Evolutionary conservation across 2,113 vertebrate genomes (phyloP), one percentile per base, ranked within the genome.

Genomic region (Platichthys flesus): DNA sequence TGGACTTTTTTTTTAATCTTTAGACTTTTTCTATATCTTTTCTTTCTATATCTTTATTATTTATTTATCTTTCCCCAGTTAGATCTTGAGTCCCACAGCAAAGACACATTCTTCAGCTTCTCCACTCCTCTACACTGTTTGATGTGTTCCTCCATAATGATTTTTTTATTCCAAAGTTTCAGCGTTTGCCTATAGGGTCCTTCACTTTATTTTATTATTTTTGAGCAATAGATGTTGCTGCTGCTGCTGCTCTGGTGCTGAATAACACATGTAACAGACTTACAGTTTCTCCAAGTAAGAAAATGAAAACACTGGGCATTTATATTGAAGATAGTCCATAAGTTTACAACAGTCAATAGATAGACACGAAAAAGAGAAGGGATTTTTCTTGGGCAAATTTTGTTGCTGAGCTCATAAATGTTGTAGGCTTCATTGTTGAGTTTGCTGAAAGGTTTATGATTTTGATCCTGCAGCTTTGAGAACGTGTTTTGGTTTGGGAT

Each of bases 101-200:
- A 88, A 91, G 70, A 35, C 35, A 83, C 82, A 85, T 78, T 90
- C 77, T 88, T 66, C 72, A 66, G 76, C 71, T 87, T 76, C 71
- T 75, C 71, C 68, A 62, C 81, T 87, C 89, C 85, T 88, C 45
- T 45, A 51, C 65, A 68, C 64, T 77, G 79, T 92, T 90, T 90
- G 89, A 93, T 88, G 85, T 89, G 49, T 88, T 92, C 65, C 81
- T 78, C 79, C 79, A 78, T 84, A 90, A 88, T 88, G 66, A 91
- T 89, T 90, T 92, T 91, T 85, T 82, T 89, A 84, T 90, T 91
- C 67, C 72, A 35, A 91, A 91, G 81, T 92, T 92, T 90, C 78
- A 81, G 58, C 70, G 20, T 81, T 87, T 85, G 85, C 89, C 91
- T 90, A 73, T 71, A 85, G 90, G 85, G 74, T 85, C 81, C 90